phyloP scores from a whole-genome alignment of 2,113 vertebrate genomes.

The Raja brachyura region DNA sequence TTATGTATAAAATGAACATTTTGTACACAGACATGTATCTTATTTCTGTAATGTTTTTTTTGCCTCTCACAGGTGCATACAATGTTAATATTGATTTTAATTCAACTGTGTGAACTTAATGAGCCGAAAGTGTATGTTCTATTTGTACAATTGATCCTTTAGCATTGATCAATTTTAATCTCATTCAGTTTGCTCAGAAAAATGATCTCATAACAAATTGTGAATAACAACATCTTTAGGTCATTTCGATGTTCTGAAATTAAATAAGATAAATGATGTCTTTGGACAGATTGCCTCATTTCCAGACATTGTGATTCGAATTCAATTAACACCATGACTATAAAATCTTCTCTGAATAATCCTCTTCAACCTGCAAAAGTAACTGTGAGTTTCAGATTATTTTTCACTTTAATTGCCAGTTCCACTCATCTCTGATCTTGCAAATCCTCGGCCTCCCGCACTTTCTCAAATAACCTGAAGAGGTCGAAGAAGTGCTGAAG shows the following conservation, averaged over 20 bases:
- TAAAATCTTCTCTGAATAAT: background rate
- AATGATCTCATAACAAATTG: background rate
- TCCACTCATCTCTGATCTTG: background rate
- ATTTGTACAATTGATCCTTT: background rate
- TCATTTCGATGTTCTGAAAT: background rate
- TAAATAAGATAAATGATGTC: background rate
- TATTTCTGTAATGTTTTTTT: background rate
- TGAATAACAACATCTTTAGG: background rate
- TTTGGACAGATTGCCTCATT: background rate
- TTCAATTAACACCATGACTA: background rate
- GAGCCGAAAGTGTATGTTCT: background rate
- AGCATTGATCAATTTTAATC: slow-evolving; percentile 10
- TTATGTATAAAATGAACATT: background rate
- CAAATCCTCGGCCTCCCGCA: background rate
- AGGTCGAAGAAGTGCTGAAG: no score
- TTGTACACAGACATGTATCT: background rate
- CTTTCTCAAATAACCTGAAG: background rate
- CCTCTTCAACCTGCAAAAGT: background rate
- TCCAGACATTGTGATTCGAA: background rate
- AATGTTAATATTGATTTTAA: background rate
- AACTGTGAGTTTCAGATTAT: background rate
- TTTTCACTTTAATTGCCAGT: background rate
- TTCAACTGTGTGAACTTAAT: background rate
- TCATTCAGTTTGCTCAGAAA: background rate
- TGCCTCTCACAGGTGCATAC: background rate